A percentile compares a stretch with the other conserved stretches of the same genome.
phyloP scores from a whole-genome alignment of 2,888 invertebrate species.

The Caenorhabditis becei region DNA sequence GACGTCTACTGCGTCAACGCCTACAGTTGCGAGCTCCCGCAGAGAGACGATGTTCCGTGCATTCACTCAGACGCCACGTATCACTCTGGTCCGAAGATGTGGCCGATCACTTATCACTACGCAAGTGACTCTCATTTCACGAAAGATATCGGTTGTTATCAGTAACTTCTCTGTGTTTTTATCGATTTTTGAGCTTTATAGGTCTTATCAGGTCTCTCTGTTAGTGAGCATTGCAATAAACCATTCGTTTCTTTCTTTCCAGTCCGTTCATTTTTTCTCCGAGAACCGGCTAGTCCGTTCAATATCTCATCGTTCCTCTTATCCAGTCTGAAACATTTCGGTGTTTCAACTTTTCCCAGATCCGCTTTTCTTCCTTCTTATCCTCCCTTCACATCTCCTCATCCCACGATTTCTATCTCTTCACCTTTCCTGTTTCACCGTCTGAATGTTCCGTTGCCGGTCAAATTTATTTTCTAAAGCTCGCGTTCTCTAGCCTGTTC shows the following conservation, averaged over 20 bases:
- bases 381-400: slow-evolving; percentile 4
- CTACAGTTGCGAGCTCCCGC: slow-evolving; percentile 52
- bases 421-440: slow-evolving; percentile 30
- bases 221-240: background rate
- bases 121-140: slow-evolving; percentile 30
- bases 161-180: background rate
- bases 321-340: background rate
- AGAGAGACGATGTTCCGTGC: slow-evolving; percentile 37
- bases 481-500: background rate
- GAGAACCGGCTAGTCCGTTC: background rate
- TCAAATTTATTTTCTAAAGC: background rate
- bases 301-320: background rate
- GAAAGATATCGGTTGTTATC: slow-evolving; percentile 56
- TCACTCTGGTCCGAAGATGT: slow-evolving; percentile 58
- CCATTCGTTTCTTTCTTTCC: background rate
- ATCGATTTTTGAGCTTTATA: background rate
- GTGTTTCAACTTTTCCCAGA: background rate
- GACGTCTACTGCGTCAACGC: slow-evolving; percentile 55
- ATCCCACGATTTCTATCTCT: slow-evolving; percentile 12
- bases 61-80: slow-evolving; percentile 57
- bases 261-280: background rate
- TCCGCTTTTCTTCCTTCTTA: background rate
- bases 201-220: background rate
- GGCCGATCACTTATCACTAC: slow-evolving; percentile 54
- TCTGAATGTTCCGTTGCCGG: background rate